Percentiles rank a stretch among this genome's conserved stretches.
Conservation (phyloP, 2,797 vertebrate species). For the Alectoris magna region DNA sequence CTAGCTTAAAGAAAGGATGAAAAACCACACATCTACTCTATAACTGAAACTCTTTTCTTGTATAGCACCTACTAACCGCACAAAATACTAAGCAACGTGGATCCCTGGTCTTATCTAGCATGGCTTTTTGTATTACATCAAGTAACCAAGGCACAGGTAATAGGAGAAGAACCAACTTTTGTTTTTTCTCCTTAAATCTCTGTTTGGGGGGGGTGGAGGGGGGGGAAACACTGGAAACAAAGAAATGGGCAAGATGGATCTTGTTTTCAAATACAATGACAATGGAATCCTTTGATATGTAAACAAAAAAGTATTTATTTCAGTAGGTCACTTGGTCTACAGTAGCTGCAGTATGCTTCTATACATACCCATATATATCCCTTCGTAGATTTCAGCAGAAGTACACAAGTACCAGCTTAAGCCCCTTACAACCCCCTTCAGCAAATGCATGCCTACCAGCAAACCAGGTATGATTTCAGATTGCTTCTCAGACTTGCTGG, state of each 20-base stretch:
- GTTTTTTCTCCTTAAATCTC: neutral
- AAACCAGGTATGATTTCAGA: neutral
- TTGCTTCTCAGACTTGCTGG: neutral
- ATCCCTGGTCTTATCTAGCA: neutral
- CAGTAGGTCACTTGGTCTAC: neutral
- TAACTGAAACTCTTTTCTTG: neutral
- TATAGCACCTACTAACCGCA: neutral
- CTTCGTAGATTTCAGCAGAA: neutral
- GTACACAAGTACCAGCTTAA: neutral
- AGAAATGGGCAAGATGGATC: neutral
- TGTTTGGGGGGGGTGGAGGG: no score
- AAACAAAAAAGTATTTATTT: neutral
- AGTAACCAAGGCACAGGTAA: neutral
- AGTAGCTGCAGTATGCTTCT: neutral
- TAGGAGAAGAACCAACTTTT: neutral
- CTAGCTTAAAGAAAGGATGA: neutral
- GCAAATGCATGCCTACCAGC: neutral
- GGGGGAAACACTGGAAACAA: neutral
- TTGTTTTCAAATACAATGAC: neutral
- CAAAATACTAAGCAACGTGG: fast-evolving
- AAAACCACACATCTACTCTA: neutral
- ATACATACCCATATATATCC: neutral
- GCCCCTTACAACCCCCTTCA: neutral
- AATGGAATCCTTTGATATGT: neutral
- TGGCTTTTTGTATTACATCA: neutral